phyloP scores from a whole-genome alignment of 2,888 invertebrate genomes.

The Xylocampa areola region DNA sequence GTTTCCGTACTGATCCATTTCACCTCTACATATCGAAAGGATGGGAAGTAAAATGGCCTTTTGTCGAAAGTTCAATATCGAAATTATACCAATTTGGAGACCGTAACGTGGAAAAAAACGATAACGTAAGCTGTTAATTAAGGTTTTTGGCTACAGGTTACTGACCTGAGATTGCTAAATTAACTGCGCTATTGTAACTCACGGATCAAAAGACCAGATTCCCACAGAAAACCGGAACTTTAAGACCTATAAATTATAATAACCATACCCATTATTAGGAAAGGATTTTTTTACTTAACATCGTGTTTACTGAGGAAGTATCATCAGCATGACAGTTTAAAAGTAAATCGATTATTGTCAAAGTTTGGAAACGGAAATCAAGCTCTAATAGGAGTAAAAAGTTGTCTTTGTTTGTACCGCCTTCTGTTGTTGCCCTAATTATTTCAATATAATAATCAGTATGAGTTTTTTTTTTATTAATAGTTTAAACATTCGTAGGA shows the following conservation, averaged over 20 bases:
- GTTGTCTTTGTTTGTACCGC: background rate
- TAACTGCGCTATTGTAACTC: constrained; percentile 14
- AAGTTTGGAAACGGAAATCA: constrained; percentile 11
- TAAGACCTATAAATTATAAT: constrained; percentile 20
- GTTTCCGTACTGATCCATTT: no score
- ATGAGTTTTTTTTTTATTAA: no score
- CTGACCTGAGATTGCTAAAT: constrained; percentile 21
- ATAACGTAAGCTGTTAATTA: no score
- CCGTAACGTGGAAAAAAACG: no score
- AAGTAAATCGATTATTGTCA: constrained; percentile 4
- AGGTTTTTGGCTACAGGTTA: constrained; percentile 23
- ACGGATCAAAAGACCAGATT: constrained; percentile 28
- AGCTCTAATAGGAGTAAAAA: background rate
- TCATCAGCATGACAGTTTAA: background rate
- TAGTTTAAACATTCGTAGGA: no score
- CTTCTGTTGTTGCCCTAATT: no score
- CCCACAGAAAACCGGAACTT: constrained; percentile 38
- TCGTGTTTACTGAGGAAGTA: background rate
- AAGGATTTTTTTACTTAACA: constrained; percentile 21
- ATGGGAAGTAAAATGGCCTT: constrained; percentile 3
- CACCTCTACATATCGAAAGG: no score
- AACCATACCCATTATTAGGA: constrained; percentile 24
- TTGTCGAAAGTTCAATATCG: constrained; percentile 13
- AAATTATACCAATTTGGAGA: background rate
- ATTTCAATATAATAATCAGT: no score